A percentile compares a stretch with the other conserved stretches of the same genome.
These are phyloP conservation scores for Dolichotis patagonum DNA, from an alignment of 2,113 vertebrate species.

Conservation along the genomic window DNA sequence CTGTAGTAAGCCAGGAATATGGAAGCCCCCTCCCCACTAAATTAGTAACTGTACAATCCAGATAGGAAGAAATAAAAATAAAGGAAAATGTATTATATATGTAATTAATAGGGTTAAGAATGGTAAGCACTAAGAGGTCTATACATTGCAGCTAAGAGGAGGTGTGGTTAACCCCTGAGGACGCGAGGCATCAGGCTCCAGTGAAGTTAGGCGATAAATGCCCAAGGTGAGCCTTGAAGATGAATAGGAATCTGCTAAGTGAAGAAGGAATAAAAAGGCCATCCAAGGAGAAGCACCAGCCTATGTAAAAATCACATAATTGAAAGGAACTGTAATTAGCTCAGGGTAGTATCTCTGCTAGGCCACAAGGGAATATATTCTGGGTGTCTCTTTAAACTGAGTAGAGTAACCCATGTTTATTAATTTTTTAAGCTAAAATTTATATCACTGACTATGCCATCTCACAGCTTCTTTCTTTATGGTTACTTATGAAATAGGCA, in stretches of 20 bases:
- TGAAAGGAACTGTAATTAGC: not conserved
- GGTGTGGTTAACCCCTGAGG: not conserved
- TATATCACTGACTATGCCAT: not conserved
- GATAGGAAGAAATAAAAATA: not conserved
- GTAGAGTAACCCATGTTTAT: not conserved
- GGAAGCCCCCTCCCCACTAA: not conserved
- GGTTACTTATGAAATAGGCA: not conserved
- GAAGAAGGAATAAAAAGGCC: not conserved
- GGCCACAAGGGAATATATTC: not conserved
- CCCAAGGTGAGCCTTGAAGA: not conserved
- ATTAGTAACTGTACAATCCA: not conserved
- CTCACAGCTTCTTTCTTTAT: not conserved
- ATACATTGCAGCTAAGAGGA: not conserved
- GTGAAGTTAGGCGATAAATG: not conserved
- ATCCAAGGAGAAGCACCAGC: not conserved
- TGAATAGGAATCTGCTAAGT: not conserved
- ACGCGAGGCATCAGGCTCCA: not conserved
- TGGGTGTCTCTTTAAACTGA: not conserved
- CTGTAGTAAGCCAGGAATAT: not conserved
- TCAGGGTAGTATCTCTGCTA: not conserved
- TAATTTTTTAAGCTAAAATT: conserved; percentile 15
- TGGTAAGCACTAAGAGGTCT: not conserved
- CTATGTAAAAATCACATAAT: not conserved
- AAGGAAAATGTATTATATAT: not conserved
- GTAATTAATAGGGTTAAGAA: not conserved